A percentile compares a stretch with the other conserved stretches of the same genome.
These are phyloP conservation scores for Melanostigma gelatinosum DNA, from an alignment of 2,113 vertebrate species.

Conservation along the genomic window DNA sequence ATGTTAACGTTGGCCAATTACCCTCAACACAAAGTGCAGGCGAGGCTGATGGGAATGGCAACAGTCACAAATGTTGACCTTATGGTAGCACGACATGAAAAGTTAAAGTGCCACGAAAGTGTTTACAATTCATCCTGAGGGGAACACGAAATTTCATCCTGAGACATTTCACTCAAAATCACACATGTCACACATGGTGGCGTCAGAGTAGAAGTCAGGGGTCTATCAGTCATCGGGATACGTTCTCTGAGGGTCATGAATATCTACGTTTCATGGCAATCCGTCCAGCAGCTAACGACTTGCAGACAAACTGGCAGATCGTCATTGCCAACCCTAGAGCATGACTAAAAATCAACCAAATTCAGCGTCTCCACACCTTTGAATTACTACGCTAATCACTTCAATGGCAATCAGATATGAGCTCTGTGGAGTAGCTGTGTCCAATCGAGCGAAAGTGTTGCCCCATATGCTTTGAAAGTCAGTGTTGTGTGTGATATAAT, in stretches of 20 bases:
- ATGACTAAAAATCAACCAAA: neutral
- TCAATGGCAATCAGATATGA: conserved; percentile 34
- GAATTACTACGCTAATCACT: conserved; percentile 9
- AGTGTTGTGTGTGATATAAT: conserved; percentile 36
- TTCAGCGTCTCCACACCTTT: neutral
- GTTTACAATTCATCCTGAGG: neutral
- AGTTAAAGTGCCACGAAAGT: neutral
- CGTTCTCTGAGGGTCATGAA: neutral
- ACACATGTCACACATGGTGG: neutral
- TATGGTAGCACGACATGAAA: neutral
- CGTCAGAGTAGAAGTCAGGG: neutral
- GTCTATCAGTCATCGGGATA: neutral
- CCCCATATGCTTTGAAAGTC: conserved; percentile 41
- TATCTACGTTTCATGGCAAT: conserved; percentile 6
- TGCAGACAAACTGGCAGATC: neutral
- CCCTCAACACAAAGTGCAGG: neutral
- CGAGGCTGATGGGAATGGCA: neutral
- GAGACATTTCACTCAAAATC: neutral
- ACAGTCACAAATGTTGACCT: neutral
- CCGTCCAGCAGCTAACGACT: neutral
- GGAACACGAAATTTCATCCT: neutral
- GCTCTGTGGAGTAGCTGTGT: conserved; percentile 25
- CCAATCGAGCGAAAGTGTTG: conserved; percentile 12
- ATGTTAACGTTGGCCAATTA: neutral
- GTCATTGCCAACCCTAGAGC: neutral